A percentile compares a stretch with the other conserved stretches of the same genome.
Conservation (phyloP, 2,888 invertebrate genomes). For the Cepaea hortensis region DNA sequence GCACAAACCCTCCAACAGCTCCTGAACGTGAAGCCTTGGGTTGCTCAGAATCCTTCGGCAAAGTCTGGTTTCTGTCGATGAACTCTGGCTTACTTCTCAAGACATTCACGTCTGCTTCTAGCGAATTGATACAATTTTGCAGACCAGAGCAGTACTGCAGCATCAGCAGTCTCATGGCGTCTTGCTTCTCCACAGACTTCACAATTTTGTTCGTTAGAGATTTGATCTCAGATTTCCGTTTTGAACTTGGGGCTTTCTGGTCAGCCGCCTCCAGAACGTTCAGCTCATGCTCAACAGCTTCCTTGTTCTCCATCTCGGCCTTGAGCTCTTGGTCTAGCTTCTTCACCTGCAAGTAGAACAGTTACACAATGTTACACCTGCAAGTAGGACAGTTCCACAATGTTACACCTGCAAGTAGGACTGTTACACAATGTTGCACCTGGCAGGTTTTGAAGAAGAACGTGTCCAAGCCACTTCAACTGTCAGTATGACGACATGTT, state of each 20-base stretch:
- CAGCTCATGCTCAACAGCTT: slow-evolving; percentile 76
- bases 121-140: slow-evolving; percentile 83
- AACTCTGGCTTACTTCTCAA: background rate
- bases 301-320: slow-evolving; percentile 81
- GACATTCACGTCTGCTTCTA: slow-evolving; percentile 15
- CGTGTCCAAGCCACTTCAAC: too few relatives aligned
- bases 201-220: slow-evolving; percentile 63
- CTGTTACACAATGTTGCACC: too few relatives aligned
- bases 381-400: too few relatives aligned
- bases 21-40: slow-evolving; percentile 9
- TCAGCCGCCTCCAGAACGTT: slow-evolving; percentile 60
- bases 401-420: too few relatives aligned
- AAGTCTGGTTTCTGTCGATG: background rate
- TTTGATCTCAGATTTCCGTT: slow-evolving; percentile 23
- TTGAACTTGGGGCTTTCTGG: slow-evolving; percentile 1
- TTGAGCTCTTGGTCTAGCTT: slow-evolving; percentile 87
- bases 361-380: background rate
- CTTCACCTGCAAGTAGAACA: slow-evolving; percentile 80
- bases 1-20: slow-evolving; percentile 40
- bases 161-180: slow-evolving; percentile 93
- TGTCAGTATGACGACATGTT: too few relatives aligned
- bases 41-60: background rate
- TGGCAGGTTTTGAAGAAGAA: too few relatives aligned
- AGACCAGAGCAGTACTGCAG: slow-evolving; percentile 95
- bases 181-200: slow-evolving; percentile 89